A percentile compares a stretch with the other conserved stretches of the same genome.
Evolutionary conservation across 64 coral and sea anemone species (phyloP).

Genomic region (Platygyra sinensis): DNA sequence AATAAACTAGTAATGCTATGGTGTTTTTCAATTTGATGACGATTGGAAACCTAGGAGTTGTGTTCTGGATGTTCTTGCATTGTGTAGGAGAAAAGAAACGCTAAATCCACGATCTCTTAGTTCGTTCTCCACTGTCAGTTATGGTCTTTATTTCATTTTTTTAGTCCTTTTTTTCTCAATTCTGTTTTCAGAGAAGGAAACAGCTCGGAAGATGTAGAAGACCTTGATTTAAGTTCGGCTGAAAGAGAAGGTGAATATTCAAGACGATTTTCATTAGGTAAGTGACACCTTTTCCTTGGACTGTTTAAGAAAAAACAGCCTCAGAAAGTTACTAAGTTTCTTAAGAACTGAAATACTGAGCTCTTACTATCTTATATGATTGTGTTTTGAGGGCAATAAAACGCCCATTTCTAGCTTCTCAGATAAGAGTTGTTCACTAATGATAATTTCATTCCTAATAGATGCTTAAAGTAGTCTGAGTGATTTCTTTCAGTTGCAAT

Average conservation of each 20-base stretch:
- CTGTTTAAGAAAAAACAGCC: background rate
- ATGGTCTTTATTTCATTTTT: background rate
- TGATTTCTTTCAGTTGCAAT: background rate
- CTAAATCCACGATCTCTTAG: background rate
- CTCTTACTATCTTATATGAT: no score
- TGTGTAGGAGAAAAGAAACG: background rate
- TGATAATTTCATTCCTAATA: background rate
- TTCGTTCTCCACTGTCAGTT: background rate
- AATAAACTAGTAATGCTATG: background rate
- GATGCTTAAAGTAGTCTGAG: background rate
- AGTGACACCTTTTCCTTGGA: background rate
- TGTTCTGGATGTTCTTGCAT: background rate
- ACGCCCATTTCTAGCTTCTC: background rate
- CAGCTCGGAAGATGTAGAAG: slow-evolving; percentile 28
- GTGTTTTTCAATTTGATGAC: background rate
- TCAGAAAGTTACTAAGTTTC: background rate
- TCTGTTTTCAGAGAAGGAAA: slow-evolving; percentile 6
- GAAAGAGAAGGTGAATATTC: slow-evolving; percentile 26
- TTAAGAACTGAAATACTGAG: no score
- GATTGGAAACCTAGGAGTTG: background rate
- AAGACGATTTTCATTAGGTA: slow-evolving; percentile 58
- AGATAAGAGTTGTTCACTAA: background rate
- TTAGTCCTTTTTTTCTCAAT: background rate
- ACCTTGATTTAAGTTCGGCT: slow-evolving; percentile 9
- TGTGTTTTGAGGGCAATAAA: no score